Evolutionary conservation across 2,888 invertebrate genomes (phyloP).

Genomic region (Hypercompe scribonia): DNA sequence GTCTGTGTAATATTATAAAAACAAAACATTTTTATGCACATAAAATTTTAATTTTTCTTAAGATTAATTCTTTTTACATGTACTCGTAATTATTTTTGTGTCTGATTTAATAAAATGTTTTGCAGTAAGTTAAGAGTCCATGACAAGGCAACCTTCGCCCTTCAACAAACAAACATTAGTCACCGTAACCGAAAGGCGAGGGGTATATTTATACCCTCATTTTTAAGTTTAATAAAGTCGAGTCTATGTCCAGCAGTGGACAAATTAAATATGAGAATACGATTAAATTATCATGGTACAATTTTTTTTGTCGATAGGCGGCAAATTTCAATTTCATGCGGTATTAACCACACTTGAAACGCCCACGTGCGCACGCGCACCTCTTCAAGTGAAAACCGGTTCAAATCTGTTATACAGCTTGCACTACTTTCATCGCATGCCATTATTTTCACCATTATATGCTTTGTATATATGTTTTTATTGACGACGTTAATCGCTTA

Average conservation of each 20-base stretch:
- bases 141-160: too few species aligned
- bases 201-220: too few species aligned
- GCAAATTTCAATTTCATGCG: not conserved
- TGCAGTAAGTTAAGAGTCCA: too few species aligned
- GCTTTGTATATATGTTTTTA: not conserved
- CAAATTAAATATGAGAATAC: too few species aligned
- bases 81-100: too few species aligned
- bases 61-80: too few species aligned
- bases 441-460: not conserved
- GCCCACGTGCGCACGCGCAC: constrained; percentile 2
- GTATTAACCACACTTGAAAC: not conserved
- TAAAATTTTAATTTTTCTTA: not conserved
- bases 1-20: not conserved
- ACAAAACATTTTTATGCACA: not conserved
- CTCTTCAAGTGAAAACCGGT: constrained; percentile 19
- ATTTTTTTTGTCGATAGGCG: not conserved
- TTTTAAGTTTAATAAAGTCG: too few species aligned
- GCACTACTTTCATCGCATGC: constrained; percentile 15
- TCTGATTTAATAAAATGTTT: too few species aligned
- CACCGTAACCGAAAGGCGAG: too few species aligned
- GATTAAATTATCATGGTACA: not conserved
- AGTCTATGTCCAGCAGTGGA: too few species aligned
- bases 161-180: too few species aligned
- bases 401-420: constrained; percentile 17
- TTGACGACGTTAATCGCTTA: not conserved